Evolutionary conservation across 30 jellyfish, hydroid and myxozoan species (phyloP).

Genomic region (Aurelia coerulea): DNA sequence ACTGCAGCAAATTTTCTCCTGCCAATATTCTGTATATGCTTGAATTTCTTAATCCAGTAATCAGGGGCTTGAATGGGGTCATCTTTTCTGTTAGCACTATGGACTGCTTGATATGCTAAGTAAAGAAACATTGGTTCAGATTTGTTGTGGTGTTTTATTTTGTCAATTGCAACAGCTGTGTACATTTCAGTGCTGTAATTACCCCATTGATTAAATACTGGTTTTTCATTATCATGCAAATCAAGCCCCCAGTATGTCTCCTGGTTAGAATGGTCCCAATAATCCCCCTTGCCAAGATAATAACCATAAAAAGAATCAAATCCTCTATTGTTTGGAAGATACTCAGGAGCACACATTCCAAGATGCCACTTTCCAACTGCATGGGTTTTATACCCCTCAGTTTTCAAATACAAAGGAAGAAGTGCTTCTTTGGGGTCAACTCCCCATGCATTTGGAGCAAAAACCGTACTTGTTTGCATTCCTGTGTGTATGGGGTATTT

Average conservation of each 20-base stretch:
- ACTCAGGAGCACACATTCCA: conserved; percentile 83
- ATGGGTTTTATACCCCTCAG: conserved; percentile 84
- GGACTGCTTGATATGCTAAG: conserved; percentile 97
- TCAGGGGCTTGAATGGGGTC: conserved; percentile 96
- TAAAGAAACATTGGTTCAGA: conserved; percentile 88
- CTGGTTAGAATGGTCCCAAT: conserved; percentile 90
- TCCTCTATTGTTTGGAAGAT: conserved; percentile 90
- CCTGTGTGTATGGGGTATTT: conserved; percentile 97
- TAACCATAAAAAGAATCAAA: conserved; percentile 94
- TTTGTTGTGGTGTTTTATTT: conserved; percentile 68
- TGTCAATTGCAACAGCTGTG: conserved; percentile 72
- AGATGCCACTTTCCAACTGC: conserved; percentile 99
- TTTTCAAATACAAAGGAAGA: conserved; percentile 77
- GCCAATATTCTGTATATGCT: conserved; percentile 75
- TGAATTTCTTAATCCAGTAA: conserved; percentile 72
- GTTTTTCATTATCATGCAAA: conserved; percentile 90
- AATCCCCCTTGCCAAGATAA: conserved; percentile 93
- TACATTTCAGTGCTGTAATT: conserved; percentile 92
- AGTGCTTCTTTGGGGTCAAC: conserved; percentile 71
- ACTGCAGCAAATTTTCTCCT: conserved; percentile 96
- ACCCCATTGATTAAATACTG: conserved; percentile 93
- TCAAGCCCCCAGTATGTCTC: conserved; percentile 94
- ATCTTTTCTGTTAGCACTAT: conserved; percentile 84
- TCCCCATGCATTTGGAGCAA: conserved; percentile 96
- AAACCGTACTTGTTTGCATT: conserved; percentile 86